Base-by-base conservation (phyloP, 2,797 vertebrate species). In the Cephalopachus bancanus region DNA sequence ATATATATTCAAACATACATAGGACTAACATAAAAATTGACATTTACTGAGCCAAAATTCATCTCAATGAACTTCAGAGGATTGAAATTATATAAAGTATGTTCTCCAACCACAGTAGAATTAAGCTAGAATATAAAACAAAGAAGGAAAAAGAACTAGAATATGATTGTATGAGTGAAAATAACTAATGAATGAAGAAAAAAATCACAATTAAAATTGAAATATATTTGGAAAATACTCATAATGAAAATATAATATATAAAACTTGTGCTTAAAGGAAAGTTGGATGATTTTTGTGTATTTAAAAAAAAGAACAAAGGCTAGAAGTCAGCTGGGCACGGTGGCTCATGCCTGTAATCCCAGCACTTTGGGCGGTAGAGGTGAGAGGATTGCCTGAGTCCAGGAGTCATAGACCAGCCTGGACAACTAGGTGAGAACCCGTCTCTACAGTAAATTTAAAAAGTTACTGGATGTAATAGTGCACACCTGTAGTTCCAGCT, bases 201-300 rank as follows among this genome's bases (percentile, higher is more conserved):
- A 17, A 93, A 94, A 86, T 86, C 59, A 69, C 24, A 72, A 24
- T 78, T 26, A 37, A 89, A 86, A 81, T 78, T 53, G 44, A 97
- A 94, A 96, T 60, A 44, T 71, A 84, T 51, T 83, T 94, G 49
- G 33, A 89, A 90, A 89, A 69, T 90, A 94, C 51, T 83, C 51
- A 60, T 86, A 89, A 86, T 94, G 49, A 90, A 89, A 93, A 85
- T 91, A 57, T 0, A 87, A 79, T 7, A 49, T 28, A 53, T 78
- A 81, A 74, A 87, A 91, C n/a, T 91, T 91, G 3, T 84, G 6
- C 44, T 84, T 89, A 91, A 49, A 75, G 53, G 67, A 97, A 94
- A 71, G 89, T 87, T 87, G 83, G 72, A 37, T 74, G 26, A 9
- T 55, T 76, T 44, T 76, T 89, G 20, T 85, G 5, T 91, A 44